Base-by-base conservation (phyloP, 30 jellyfish, hydroid and myxozoan genomes). In the Mastigias papua region DNA sequence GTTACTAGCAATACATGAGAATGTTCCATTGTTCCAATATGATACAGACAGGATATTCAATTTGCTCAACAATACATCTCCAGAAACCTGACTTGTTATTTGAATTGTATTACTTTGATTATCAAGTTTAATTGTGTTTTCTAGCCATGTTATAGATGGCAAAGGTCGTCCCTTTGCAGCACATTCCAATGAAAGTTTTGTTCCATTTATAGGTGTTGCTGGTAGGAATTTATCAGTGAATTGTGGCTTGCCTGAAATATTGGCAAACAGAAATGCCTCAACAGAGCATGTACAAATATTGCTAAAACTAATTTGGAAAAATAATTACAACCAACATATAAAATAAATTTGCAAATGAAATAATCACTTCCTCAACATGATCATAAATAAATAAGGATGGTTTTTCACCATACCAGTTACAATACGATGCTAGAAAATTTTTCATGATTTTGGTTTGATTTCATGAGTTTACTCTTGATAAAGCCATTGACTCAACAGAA, bases 21-120 rank as follows among this genome's bases (percentile, higher is more conserved):
- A 73, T 11, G 94, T 54, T 28, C 94, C 94, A 85, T 73, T 85
- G 19, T 85, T 85, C 61, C 73, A 46, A 64, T 85, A 63, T 0
- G 88, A n/a, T 1, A 77, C 83, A n/a, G 88, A 49, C 20, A 48
- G 30, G 16, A 62, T 75, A 4, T 19, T 61, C 69, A 73, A 16
- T 7, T 27, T 75, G 42, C 94, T 85, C 34, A 49, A 30, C 0
- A 85, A 81, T 15, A 72, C 49, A 16, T 34, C 34, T 19, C 88
- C 76, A 58, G 25, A 2, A 0, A 32, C 64, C 20, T 33, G 21
- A 58, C 48, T 58, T 16, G 71, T 23, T 6, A 83, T 49, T 16
- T 27, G 25, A 54, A 69, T 16, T 8, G 23, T 48, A 34, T 57
- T 37, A n/a, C 84, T 60, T 21, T 25, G 79, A 48, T 70, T 73